Conservation (phyloP, 2,888 invertebrate genomes). For the Holacanthella duospinosa region DNA sequence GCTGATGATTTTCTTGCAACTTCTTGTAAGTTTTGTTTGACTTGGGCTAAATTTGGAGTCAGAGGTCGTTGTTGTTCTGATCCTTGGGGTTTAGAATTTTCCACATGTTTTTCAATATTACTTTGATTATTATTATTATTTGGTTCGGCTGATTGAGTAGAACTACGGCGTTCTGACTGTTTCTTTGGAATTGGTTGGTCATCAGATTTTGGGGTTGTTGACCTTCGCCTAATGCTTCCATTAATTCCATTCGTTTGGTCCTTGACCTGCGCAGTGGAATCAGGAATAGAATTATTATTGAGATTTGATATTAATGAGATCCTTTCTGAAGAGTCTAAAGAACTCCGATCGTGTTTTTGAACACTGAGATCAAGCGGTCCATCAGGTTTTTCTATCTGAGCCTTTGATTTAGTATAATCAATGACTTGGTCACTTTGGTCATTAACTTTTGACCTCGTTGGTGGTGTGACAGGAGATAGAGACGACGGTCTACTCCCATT, state of each 20-base stretch:
- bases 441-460: background rate
- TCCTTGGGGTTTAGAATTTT: background rate
- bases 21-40: background rate
- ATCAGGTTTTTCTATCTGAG: slow-evolving; percentile 7
- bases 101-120: background rate
- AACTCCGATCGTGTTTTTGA: slow-evolving; percentile 14
- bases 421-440: background rate
- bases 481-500: background rate
- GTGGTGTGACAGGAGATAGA: background rate
- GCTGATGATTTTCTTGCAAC: slow-evolving; percentile 21
- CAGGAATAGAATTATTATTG: background rate
- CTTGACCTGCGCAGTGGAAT: background rate
- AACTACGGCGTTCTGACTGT: too few relatives aligned
- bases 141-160: background rate
- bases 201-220: background rate
- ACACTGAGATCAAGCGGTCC: slow-evolving; percentile 28
- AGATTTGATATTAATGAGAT: background rate
- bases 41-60: background rate
- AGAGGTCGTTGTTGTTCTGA: background rate
- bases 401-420: background rate
- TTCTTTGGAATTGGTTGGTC: too few relatives aligned
- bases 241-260: slow-evolving; percentile 6
- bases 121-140: background rate
- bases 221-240: background rate
- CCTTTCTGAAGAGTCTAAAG: background rate